Conservation (phyloP, 2,888 invertebrate species). For the Andrena marginata region DNA sequence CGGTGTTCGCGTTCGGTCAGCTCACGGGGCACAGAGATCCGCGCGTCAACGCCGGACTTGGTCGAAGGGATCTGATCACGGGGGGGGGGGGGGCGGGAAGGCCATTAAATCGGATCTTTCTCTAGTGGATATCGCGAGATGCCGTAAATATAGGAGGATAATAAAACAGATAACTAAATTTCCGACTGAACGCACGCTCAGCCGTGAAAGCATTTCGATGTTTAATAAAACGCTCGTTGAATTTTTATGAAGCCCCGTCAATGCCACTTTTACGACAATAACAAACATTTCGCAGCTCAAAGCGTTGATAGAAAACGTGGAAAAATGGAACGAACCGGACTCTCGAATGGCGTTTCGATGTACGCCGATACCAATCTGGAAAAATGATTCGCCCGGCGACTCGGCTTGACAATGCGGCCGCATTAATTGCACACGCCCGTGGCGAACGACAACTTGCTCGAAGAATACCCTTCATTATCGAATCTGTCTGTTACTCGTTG, state of each 20-base stretch:
- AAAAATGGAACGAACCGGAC: not conserved
- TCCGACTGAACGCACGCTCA: not conserved
- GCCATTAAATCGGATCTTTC: not conserved
- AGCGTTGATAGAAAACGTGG: not conserved
- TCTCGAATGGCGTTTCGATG: not conserved
- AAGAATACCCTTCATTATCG: conserved; percentile 51
- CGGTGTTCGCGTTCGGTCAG: conserved; percentile 26
- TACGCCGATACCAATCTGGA: conserved; percentile 6
- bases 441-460: conserved; percentile 6
- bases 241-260: conserved; percentile 38
- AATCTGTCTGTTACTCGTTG: conserved; percentile 16
- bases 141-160: not conserved
- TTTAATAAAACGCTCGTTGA: conserved; percentile 33
- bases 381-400: conserved; percentile 7
- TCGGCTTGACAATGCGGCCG: not conserved
- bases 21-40: not conserved
- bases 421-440: conserved; percentile 31
- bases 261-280: conserved; percentile 10
- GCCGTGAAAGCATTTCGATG: conserved; percentile 29
- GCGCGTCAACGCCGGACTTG: conserved; percentile 21
- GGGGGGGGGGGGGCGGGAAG: not conserved
- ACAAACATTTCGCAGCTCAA: conserved; percentile 23
- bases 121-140: not conserved
- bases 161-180: conserved; percentile 23
- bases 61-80: conserved; percentile 14